Evolutionary conservation across 2,113 vertebrate species (phyloP).

Genomic region (Rhea pennata): DNA sequence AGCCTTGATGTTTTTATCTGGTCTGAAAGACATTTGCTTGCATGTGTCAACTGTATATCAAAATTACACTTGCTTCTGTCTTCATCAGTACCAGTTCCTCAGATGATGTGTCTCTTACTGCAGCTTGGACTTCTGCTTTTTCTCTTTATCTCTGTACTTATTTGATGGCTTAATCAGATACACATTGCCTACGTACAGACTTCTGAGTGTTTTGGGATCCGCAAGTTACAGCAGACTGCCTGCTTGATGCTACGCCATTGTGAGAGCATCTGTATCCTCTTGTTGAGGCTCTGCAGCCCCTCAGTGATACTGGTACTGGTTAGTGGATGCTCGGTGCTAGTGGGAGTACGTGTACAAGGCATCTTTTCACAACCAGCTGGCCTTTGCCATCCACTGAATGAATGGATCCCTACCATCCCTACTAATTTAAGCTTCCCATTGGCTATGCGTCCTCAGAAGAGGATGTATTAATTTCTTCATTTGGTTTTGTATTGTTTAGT

Average conservation of each 20-base stretch:
- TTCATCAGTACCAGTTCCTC: not conserved
- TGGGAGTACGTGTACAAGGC: too few relatives aligned
- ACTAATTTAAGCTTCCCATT: too few relatives aligned
- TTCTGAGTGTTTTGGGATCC: not conserved
- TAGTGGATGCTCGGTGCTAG: too few relatives aligned
- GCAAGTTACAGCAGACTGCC: not conserved
- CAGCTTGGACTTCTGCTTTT: not conserved
- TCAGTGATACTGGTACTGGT: too few relatives aligned
- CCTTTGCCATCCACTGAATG: too few relatives aligned
- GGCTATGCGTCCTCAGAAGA: too few relatives aligned
- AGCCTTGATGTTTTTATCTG: not conserved
- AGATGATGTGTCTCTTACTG: not conserved
- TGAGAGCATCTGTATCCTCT: too few relatives aligned
- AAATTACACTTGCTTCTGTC: not conserved
- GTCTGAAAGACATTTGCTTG: not conserved
- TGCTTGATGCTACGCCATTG: not conserved
- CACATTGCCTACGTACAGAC: not conserved
- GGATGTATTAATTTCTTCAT: not conserved
- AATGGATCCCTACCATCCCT: too few relatives aligned
- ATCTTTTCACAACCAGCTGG: too few relatives aligned
- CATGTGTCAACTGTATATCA: not conserved
- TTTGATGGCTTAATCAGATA: not conserved
- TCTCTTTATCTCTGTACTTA: not conserved
- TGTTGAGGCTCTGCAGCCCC: too few relatives aligned
- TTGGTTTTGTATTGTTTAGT: not conserved